These are phyloP conservation scores for Drosophila maculinotata DNA, from an alignment of 2,888 invertebrate genomes.

Conservation along the genomic window DNA sequence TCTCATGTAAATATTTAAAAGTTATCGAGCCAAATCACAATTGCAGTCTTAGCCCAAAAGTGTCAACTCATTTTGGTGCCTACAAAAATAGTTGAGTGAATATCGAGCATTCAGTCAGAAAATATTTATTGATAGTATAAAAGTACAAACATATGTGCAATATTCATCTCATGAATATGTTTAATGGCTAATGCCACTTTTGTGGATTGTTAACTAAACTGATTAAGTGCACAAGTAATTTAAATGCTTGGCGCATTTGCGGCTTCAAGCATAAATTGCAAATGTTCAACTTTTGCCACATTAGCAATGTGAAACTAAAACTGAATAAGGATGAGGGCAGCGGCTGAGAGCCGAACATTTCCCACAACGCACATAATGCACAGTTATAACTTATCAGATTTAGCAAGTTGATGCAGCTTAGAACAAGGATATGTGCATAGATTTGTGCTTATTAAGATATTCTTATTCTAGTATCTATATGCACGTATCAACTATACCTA, in stretches of 20 bases:
- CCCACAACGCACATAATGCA: constrained; percentile 35
- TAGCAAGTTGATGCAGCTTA: constrained; percentile 61
- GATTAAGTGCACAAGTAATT: constrained; percentile 71
- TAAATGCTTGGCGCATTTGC: constrained; percentile 55
- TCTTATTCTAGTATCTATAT: not conserved
- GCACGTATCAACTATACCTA: not conserved
- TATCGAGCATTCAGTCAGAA: not conserved
- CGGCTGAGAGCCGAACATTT: constrained; percentile 22
- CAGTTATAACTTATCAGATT: constrained; percentile 72
- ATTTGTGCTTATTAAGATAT: constrained; percentile 42
- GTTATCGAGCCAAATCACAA: not conserved
- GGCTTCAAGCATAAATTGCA: constrained; percentile 67
- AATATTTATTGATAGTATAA: not conserved
- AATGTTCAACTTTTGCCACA: constrained; percentile 59
- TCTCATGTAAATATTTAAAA: constrained; percentile 63
- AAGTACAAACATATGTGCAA: not conserved
- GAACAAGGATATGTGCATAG: constrained; percentile 63
- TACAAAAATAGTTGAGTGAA: not conserved
- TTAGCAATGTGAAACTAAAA: constrained; percentile 21
- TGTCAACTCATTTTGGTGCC: constrained; percentile 8
- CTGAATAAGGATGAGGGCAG: constrained; percentile 7
- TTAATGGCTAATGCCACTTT: constrained; percentile 36
- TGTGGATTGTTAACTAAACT: constrained; percentile 67
- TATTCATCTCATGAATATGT: not conserved
- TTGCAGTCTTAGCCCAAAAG: not conserved